These are phyloP conservation scores for Agriopis marginaria DNA, from an alignment of 2,888 invertebrate genomes.

Conservation along the genomic window DNA sequence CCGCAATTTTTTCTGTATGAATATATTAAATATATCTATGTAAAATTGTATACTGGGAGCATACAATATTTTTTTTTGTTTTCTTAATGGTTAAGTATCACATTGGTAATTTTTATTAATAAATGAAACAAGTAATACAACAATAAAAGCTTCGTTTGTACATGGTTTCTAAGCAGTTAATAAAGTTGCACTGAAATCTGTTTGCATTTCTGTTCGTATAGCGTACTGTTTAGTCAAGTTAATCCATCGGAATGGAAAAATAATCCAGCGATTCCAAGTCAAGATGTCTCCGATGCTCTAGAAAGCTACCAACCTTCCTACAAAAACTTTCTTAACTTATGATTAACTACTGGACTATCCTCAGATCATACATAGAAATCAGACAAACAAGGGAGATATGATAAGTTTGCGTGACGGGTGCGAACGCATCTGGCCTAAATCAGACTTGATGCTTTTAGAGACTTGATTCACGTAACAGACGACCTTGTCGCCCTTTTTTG, in stretches of 20 bases:
- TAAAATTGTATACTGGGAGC: too few species aligned
- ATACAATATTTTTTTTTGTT: too few species aligned
- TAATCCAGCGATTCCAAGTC: conserved; percentile 58
- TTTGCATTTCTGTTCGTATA: conserved; percentile 33
- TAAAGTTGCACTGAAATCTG: conserved; percentile 9
- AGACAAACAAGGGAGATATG: too few species aligned
- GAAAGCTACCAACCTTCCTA: conserved; percentile 20
- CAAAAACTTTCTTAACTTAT: neutral
- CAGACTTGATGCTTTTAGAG: too few species aligned
- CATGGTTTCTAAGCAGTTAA: neutral
- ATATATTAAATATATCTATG: too few species aligned
- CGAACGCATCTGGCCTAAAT: too few species aligned
- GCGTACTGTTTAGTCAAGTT: conserved; percentile 49
- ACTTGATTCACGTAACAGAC: too few species aligned
- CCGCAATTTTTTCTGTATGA: neutral
- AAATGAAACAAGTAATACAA: neutral
- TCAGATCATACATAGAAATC: too few species aligned
- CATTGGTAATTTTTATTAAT: too few species aligned
- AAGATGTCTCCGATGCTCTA: conserved; percentile 36
- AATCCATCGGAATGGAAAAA: conserved; percentile 64
- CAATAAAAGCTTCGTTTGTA: neutral
- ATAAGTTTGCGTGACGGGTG: too few species aligned
- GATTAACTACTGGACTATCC: neutral
- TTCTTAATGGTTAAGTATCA: too few species aligned
- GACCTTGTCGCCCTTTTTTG: too few species aligned